These are phyloP conservation scores for Gracilinanus agilis DNA, from an alignment of 2,113 vertebrate species.

Conservation along the genomic window DNA sequence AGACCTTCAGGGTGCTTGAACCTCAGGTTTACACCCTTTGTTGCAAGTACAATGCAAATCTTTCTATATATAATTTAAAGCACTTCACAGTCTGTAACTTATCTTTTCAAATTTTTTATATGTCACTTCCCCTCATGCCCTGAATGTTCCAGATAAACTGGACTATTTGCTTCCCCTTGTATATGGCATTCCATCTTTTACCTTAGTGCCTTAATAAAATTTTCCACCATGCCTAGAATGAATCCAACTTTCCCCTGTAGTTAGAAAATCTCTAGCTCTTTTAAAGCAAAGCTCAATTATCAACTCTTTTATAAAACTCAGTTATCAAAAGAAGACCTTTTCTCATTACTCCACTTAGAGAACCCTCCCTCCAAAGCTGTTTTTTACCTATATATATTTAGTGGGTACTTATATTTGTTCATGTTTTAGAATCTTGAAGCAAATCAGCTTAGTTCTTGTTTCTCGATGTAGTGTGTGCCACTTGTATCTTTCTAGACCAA, in stretches of 20 bases:
- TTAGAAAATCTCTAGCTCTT: neutral
- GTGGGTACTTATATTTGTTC: neutral
- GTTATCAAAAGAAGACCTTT: neutral
- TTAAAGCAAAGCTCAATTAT: neutral
- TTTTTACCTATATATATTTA: too few species aligned
- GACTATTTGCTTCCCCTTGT: neutral
- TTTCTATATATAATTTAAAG: too few species aligned
- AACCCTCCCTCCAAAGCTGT: too few species aligned
- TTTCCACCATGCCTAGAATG: neutral
- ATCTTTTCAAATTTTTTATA: neutral
- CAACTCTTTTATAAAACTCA: too few species aligned
- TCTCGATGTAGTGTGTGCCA: neutral
- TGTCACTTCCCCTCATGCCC: neutral
- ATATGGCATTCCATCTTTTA: neutral
- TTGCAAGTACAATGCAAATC: too few species aligned
- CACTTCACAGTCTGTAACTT: neutral
- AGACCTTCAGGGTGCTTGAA: too few species aligned
- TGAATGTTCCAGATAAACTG: neutral
- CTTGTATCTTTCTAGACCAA: neutral
- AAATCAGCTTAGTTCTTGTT: too few species aligned
- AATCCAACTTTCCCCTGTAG: too few species aligned
- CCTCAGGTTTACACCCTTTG: too few species aligned
- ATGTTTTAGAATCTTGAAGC: neutral
- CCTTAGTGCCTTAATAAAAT: neutral
- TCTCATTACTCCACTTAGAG: neutral